These are phyloP conservation scores for Zaprionus vittiger DNA, from an alignment of 1,140 invertebrate genomes.

Conservation along the genomic window DNA sequence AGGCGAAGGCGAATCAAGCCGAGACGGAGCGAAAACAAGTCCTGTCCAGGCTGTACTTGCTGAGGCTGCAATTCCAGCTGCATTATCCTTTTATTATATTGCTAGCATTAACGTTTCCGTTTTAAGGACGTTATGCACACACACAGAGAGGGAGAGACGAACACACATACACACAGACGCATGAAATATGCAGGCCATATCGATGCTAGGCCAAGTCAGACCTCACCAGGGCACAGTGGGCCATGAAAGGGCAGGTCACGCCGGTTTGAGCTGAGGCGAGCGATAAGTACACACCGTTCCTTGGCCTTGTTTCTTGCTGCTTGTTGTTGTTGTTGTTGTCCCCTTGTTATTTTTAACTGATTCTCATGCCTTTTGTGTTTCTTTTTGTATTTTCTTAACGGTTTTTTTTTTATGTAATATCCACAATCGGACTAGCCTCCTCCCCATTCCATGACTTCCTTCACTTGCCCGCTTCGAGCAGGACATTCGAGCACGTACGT, in stretches of 20 bases:
- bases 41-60: background rate
- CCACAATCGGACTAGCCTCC: slow-evolving; percentile 41
- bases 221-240: background rate
- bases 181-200: slow-evolving; percentile 40
- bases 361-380: slow-evolving; percentile 24
- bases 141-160: background rate
- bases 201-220: slow-evolving; percentile 17
- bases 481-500: background rate
- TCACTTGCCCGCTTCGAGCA: background rate
- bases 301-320: slow-evolving; percentile 36
- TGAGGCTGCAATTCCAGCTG: slow-evolving; percentile 46
- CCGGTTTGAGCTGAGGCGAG: background rate
- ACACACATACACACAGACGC: slow-evolving; percentile 2
- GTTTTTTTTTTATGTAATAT: slow-evolving; percentile 51
- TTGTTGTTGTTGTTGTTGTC: background rate
- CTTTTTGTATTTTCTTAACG: slow-evolving; percentile 2
- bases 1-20: background rate
- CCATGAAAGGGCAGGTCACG: slow-evolving; percentile 8
- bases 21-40: background rate
- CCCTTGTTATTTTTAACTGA: slow-evolving; percentile 60
- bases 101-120: slow-evolving; percentile 63
- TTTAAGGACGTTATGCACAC: slow-evolving; percentile 32
- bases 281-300: slow-evolving; percentile 31
- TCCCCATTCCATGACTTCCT: background rate
- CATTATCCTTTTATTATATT: slow-evolving; percentile 70